Evolutionary conservation across 2,113 vertebrate genomes (phyloP), one percentile per base, ranked within the genome.

Genomic region (Amphiprion percula): DNA sequence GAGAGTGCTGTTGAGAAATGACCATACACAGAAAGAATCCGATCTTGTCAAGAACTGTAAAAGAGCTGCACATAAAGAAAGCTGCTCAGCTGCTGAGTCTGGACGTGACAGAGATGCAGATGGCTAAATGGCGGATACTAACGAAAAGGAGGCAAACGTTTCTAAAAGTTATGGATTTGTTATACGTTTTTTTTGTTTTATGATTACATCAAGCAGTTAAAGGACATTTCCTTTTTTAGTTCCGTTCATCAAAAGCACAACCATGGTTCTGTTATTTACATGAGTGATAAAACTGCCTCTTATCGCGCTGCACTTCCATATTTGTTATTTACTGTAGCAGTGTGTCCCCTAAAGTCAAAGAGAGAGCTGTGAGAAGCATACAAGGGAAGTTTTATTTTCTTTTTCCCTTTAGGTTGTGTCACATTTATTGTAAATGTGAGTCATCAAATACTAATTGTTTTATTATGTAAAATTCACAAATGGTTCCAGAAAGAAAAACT

Each of bases 21-120:
- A 11, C 10, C 5, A 21, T 54, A 59, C 49, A 54, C 16, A 16
- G 17, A 74, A 39, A 75, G 39, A 66, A 21, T 63, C 68, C 39
- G 68, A 75, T 65, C 26, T 15, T 21, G 19, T 64, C 26, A 59
- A 26, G 58, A 39, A 72, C 74, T 60, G 37, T 44, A 16, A 30
- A 16, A 37, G 28, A 46, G 47, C 17, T 69, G 21, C 9, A 54
- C 17, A 59, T 26, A 41, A 37, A 67, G 52, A 30, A 24, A 2
- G 49, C 33, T 39, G 55, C 62, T 16, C 16, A 1, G 41, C 41
- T 58, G 50, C 7, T 33, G 50, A 71, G 2, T 7, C 15, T 7
- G 58, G 58, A 73, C 1, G 14, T 37, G 37, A 63, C 26, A 10
- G 6, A 66, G 52, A 46, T 23, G 15, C 28, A 23, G 46, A 58